Percentiles rank a stretch among this genome's conserved stretches.
Evolutionary conservation across 2,888 invertebrate genomes (phyloP).

Genomic region (Odontomyia ornata): DNA sequence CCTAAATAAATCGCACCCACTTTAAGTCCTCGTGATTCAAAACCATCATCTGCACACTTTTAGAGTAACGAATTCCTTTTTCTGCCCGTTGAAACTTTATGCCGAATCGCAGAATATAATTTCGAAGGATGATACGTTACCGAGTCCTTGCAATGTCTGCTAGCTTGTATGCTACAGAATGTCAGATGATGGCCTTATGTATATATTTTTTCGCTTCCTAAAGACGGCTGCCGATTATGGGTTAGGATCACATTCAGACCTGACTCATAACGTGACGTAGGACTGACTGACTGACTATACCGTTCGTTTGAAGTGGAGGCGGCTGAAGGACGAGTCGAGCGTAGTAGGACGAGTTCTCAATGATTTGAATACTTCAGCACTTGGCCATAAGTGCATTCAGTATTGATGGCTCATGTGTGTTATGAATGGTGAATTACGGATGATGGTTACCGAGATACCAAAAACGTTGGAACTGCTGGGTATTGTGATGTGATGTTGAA

Average conservation of each 20-base stretch:
- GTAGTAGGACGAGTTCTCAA: not conserved
- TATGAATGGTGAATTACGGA: conserved; percentile 35
- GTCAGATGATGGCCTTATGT: not conserved
- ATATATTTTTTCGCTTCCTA: not conserved
- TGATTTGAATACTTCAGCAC: conserved; percentile 39
- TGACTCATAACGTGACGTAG: not conserved
- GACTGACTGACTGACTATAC: not conserved
- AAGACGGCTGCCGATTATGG: conserved; percentile 32
- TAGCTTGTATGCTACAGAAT: not conserved
- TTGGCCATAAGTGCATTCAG: conserved; percentile 43
- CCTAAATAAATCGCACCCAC: not conserved
- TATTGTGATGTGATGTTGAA: not conserved
- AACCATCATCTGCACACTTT: not conserved
- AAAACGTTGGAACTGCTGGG: not conserved
- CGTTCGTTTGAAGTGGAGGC: not conserved
- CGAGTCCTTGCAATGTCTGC: not conserved
- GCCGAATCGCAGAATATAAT: not conserved
- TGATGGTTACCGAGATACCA: not conserved
- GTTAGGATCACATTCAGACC: conserved; percentile 3
- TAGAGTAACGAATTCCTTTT: conserved; percentile 3
- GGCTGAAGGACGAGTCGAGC: not conserved
- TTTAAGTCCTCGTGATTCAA: not conserved
- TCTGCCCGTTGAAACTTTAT: not conserved
- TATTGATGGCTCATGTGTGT: conserved; percentile 38
- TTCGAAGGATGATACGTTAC: not conserved